Conservation (phyloP, 2,888 invertebrate genomes). For the Cephus rjabovi region DNA sequence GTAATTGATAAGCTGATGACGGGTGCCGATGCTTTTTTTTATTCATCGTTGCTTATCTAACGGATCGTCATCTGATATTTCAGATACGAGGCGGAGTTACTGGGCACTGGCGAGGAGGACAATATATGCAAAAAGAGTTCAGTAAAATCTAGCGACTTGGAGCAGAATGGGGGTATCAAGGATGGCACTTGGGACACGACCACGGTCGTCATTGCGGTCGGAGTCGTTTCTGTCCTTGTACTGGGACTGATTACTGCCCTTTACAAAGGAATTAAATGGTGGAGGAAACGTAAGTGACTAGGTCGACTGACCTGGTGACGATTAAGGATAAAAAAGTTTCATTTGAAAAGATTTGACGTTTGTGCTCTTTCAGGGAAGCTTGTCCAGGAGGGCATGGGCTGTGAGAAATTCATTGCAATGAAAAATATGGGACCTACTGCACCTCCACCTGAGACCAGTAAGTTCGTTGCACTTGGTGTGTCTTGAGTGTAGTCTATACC, state of each 20-base stretch:
- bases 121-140: conserved; percentile 25
- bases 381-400: not conserved
- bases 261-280: not conserved
- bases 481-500: not conserved
- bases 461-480: conserved; percentile 19
- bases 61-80: not conserved
- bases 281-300: not conserved
- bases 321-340: conserved; percentile 7
- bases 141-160: not conserved
- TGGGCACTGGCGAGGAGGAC: conserved; percentile 29
- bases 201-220: not conserved
- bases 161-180: not conserved
- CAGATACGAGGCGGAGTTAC: conserved; percentile 34
- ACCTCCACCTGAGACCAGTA: conserved; percentile 51
- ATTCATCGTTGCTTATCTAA: not conserved
- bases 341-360: not conserved
- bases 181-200: not conserved
- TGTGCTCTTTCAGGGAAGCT: not conserved
- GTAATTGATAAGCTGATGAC: not conserved
- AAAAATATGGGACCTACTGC: conserved; percentile 42
- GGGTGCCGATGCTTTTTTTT: not conserved
- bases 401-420: not conserved
- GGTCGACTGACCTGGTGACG: conserved; percentile 18
- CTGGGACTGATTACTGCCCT: not conserved
- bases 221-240: not conserved